Conservation (phyloP, 2,888 invertebrate species). For the Pardosa pseudoannulata region DNA sequence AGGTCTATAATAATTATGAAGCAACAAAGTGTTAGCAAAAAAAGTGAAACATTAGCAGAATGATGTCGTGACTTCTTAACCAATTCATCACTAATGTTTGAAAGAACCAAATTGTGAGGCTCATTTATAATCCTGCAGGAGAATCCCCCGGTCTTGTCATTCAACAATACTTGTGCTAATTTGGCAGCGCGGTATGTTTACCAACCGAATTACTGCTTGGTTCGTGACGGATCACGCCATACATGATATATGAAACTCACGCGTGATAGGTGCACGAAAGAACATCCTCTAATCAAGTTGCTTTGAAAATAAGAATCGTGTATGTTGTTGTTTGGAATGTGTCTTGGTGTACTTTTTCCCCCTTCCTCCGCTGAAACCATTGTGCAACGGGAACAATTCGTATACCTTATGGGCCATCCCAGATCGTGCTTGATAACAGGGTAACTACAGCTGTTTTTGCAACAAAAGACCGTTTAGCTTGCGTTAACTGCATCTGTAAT, state of each 20-base stretch:
- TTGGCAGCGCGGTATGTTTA: neutral
- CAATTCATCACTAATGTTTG: neutral
- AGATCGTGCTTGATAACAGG: too few species aligned
- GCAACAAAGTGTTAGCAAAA: too few species aligned
- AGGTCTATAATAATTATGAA: too few species aligned
- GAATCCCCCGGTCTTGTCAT: neutral
- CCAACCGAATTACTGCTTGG: neutral
- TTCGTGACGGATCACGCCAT: neutral
- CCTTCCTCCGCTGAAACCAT: too few species aligned
- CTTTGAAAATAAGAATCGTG: neutral
- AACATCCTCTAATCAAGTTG: neutral
- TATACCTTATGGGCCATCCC: too few species aligned
- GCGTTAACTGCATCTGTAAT: too few species aligned
- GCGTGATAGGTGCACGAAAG: neutral
- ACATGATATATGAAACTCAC: neutral
- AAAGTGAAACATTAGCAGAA: too few species aligned
- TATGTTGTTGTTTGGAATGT: neutral
- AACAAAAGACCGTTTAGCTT: too few species aligned
- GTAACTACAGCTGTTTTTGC: too few species aligned
- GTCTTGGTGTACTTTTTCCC: neutral
- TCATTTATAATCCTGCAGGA: neutral
- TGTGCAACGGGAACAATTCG: too few species aligned
- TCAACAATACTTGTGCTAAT: neutral
- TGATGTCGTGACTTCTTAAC: neutral
- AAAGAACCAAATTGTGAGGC: neutral